These are phyloP conservation scores for Tautogolabrus adspersus DNA, from an alignment of 2,113 vertebrate species.

Conservation along the genomic window DNA sequence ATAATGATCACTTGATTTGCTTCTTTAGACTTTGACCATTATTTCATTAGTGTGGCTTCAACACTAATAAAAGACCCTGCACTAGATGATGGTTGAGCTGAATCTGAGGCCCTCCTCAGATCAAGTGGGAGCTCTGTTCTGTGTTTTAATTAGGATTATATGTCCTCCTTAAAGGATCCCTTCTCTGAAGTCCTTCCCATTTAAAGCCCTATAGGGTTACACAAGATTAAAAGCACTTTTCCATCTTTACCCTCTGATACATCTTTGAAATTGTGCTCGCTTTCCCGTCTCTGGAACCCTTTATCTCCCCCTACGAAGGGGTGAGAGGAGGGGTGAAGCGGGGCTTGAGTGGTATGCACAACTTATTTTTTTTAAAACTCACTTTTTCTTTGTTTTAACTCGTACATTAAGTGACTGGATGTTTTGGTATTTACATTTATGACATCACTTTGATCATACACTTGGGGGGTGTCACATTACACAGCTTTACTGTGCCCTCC, in stretches of 20 bases:
- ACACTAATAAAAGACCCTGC: slow-evolving; percentile 63
- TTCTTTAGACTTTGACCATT: slow-evolving; percentile 50
- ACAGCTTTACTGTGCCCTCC: slow-evolving; percentile 58
- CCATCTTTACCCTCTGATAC: slow-evolving; percentile 78
- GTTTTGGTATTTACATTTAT: slow-evolving; percentile 55
- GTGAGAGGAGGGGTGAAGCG: slow-evolving; percentile 55
- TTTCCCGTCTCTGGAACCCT: slow-evolving; percentile 79
- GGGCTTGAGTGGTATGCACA: slow-evolving; percentile 53
- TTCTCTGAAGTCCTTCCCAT: slow-evolving; percentile 72
- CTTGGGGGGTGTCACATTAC: slow-evolving; percentile 57
- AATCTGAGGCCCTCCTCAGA: slow-evolving; percentile 57
- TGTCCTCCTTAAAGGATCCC: slow-evolving; percentile 77
- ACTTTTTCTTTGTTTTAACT: slow-evolving; percentile 58
- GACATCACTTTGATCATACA: slow-evolving; percentile 76
- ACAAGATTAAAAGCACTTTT: slow-evolving; percentile 83
- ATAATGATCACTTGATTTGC: slow-evolving; percentile 57
- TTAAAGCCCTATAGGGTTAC: slow-evolving; percentile 80
- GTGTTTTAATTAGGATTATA: slow-evolving; percentile 83
- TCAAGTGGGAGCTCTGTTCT: slow-evolving; percentile 73
- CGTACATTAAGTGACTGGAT: slow-evolving; percentile 49
- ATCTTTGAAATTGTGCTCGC: slow-evolving; percentile 79
- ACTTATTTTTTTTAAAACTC: slow-evolving; percentile 33
- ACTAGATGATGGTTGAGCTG: slow-evolving; percentile 47
- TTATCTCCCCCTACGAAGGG: slow-evolving; percentile 69
- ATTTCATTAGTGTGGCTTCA: slow-evolving; percentile 66